Evolutionary conservation across 2,797 vertebrate genomes (phyloP).

Genomic region (Chelmon rostratus): DNA sequence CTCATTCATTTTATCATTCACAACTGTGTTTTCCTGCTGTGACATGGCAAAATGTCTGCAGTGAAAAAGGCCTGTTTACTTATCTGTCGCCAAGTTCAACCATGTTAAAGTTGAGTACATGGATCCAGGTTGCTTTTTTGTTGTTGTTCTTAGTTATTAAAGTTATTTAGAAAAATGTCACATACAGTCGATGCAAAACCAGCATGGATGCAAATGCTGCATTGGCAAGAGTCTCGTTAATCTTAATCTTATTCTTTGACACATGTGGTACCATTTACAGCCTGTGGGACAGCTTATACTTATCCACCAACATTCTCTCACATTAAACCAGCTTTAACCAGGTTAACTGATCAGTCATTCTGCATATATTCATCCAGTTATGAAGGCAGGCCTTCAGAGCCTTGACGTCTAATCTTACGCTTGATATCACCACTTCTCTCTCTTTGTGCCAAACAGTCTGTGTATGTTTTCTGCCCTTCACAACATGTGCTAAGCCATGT

Average conservation of each 20-base stretch:
- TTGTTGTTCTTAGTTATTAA: too few species aligned
- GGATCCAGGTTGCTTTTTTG: too few species aligned
- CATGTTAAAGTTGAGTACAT: too few species aligned
- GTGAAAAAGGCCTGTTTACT: not conserved
- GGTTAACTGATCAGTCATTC: too few species aligned
- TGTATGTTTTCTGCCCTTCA: not conserved
- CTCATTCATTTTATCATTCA: not conserved
- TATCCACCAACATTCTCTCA: not conserved
- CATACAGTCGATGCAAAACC: too few species aligned
- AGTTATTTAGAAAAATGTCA: too few species aligned
- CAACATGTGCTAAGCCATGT: not conserved
- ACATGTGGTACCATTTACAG: not conserved
- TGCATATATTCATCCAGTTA: not conserved
- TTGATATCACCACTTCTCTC: not conserved
- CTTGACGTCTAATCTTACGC: not conserved
- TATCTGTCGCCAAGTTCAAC: not conserved
- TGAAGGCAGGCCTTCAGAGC: not conserved
- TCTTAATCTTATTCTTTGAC: not conserved
- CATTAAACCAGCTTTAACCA: not conserved
- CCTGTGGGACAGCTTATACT: not conserved
- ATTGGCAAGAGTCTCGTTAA: not conserved
- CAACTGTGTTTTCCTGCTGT: not conserved
- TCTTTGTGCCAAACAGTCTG: not conserved
- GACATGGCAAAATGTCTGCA: not conserved
- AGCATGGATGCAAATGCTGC: not conserved